These are phyloP conservation scores for Otocyon megalotis DNA, from an alignment of 2,113 vertebrate genomes.

Conservation along the genomic window DNA sequence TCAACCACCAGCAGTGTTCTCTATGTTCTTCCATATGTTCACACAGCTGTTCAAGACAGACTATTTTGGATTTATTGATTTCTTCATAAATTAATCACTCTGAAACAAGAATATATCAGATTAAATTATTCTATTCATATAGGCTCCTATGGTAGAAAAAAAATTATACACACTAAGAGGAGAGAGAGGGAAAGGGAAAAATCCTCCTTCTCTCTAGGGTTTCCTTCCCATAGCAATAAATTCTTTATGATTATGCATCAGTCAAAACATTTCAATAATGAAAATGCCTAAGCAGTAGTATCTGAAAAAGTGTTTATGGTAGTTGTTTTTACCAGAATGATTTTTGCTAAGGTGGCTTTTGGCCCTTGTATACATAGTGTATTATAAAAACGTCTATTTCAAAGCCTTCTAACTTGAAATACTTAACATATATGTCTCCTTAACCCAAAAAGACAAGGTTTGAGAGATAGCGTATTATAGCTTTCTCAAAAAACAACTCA, in stretches of 20 bases:
- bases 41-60: slow-evolving; percentile 80
- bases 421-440: neutral
- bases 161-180: neutral
- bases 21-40: slow-evolving; percentile 54
- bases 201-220: neutral
- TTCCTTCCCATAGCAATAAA: slow-evolving; percentile 46
- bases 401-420: slow-evolving; percentile 13
- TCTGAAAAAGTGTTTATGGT: neutral
- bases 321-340: slow-evolving; percentile 9
- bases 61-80: slow-evolving; percentile 69
- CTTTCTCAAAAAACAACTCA: neutral
- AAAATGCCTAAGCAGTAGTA: slow-evolving; percentile 36
- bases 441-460: slow-evolving; percentile 6
- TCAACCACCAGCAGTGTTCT: neutral
- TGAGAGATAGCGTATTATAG: neutral
- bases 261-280: slow-evolving; percentile 25
- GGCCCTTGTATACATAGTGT: neutral
- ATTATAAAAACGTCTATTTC: slow-evolving; percentile 14
- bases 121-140: slow-evolving; percentile 43
- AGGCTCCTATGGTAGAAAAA: neutral
- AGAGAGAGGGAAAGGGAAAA: neutral
- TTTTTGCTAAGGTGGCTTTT: neutral
- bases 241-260: slow-evolving; percentile 56
- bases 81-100: slow-evolving; percentile 72
- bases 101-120: slow-evolving; percentile 68